Evolutionary conservation across 2,797 vertebrate genomes (phyloP), one percentile per base, ranked within the genome.

Genomic region (Scarus forsteni): DNA sequence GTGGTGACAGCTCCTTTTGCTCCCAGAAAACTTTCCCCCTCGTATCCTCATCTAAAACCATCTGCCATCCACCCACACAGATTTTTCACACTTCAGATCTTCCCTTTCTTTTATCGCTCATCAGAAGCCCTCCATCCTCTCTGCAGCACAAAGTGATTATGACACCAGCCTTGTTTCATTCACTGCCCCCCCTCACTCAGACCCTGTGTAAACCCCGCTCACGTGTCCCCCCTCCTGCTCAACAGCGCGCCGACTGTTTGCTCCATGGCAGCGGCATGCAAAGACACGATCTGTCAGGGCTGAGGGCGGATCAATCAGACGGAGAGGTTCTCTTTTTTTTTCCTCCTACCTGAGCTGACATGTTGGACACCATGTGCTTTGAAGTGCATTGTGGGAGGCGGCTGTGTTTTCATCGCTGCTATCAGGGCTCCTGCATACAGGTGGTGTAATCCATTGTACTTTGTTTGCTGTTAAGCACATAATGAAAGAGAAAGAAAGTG

Each of bases 341-440:
- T 27, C 83, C 1, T 68, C 81, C 75, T 55, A 88, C 91, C 73
- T 90, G 91, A 92, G 73, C 84, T 9, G 70, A 88, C 91, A 91
- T 2, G 90, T 88, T n/a, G 50, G 44, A 45, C 60, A 12, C 53
- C 60, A 0, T 46, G 51, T 1, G 70, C 84, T 88, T 89, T 90
- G 85, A 88, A 89, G 46, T 75, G 84, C 86, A 66, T 79, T 85
- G 84, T 89, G 88, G 86, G 88, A 90, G 91, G 81, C 76, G 53
- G 75, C 45, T 12, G 54, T 61, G 76, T 85, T 82, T 82, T 74
- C 70, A 75, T 72, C 66, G 35, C 74, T 58, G 77, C 80, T 66
- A 88, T 85, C 72, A 48, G 43, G 6, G 66, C 71, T 76, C 61
- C 71, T 72, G 39, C 63, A 76, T 79, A 79, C 81, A 81, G 86